These are phyloP conservation scores for Amphiprion ocellaris DNA, from an alignment of 2,113 vertebrate genomes.

Conservation along the genomic window DNA sequence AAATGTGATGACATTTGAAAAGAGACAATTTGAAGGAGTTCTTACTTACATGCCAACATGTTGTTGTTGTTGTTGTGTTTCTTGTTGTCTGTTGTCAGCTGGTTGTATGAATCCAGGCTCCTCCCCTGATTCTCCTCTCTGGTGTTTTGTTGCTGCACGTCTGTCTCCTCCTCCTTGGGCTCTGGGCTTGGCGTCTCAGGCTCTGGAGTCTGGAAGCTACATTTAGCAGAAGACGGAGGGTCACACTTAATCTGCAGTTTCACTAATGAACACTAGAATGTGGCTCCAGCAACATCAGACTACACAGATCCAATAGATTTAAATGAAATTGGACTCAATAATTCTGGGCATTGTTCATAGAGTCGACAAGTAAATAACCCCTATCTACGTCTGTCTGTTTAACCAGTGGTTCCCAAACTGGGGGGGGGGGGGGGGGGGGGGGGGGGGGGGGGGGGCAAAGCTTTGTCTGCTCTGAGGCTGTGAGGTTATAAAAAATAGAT, in stretches of 20 bases:
- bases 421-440: no score
- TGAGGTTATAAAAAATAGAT: no score
- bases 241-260: background rate
- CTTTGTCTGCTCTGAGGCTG: no score
- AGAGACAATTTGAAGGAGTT: background rate
- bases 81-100: constrained; percentile 83
- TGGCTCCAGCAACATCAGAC: no score
- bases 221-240: background rate
- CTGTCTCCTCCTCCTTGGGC: constrained; percentile 43
- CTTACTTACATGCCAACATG: constrained; percentile 86
- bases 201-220: constrained; percentile 82
- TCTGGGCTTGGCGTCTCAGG: constrained; percentile 82
- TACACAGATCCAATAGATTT: no score
- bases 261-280: no score
- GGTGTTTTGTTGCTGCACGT: background rate
- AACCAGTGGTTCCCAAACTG: no score
- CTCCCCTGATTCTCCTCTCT: constrained; percentile 42
- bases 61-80: constrained; percentile 87
- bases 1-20: background rate
- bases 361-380: no score
- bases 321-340: no score
- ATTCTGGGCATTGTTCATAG: no score
- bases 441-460: no score
- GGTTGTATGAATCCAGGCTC: constrained; percentile 80
- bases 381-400: no score